Evolutionary conservation across 2,888 invertebrate species (phyloP).

Genomic region (Hybos culiciformis): DNA sequence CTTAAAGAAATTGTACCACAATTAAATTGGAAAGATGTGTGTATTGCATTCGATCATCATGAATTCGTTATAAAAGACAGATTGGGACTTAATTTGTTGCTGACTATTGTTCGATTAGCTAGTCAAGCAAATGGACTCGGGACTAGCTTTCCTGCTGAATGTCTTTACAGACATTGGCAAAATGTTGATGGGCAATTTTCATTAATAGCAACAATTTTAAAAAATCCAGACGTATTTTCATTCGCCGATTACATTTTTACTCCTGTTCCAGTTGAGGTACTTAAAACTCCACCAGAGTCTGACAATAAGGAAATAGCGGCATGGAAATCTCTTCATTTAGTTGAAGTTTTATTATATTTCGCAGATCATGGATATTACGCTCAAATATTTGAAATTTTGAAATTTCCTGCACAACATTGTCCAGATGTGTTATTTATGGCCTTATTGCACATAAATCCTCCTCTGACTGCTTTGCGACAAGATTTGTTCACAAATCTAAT

Average conservation of each 20-base stretch:
- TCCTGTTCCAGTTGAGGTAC: conserved; percentile 70
- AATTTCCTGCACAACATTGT: conserved; percentile 82
- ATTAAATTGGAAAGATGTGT: conserved; percentile 86
- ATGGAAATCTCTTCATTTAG: conserved; percentile 86
- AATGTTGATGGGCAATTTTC: conserved; percentile 89
- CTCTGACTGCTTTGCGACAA: conserved; percentile 63
- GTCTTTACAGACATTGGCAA: conserved; percentile 83
- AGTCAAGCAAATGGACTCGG: conserved; percentile 61
- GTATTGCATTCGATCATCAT: conserved; percentile 78
- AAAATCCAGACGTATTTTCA: conserved; percentile 85
- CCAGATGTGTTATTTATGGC: conserved; percentile 88
- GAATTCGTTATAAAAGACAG: conserved; percentile 82
- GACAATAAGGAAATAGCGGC: conserved; percentile 87
- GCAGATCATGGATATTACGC: conserved; percentile 76
- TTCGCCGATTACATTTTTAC: conserved; percentile 85
- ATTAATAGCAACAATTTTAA: conserved; percentile 71
- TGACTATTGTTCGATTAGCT: conserved; percentile 69
- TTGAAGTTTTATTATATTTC: conserved; percentile 74
- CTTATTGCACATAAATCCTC: conserved; percentile 73
- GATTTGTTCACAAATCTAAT: conserved; percentile 78
- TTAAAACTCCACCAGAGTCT: conserved; percentile 89
- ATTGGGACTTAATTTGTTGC: conserved; percentile 66
- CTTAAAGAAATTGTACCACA: conserved; percentile 76
- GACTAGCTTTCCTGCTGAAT: conserved; percentile 73
- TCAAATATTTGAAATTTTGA: conserved; percentile 71